Evolutionary conservation across 2,113 vertebrate genomes (phyloP), one percentile per base, ranked within the genome.

Genomic region (Plecotus auritus): DNA sequence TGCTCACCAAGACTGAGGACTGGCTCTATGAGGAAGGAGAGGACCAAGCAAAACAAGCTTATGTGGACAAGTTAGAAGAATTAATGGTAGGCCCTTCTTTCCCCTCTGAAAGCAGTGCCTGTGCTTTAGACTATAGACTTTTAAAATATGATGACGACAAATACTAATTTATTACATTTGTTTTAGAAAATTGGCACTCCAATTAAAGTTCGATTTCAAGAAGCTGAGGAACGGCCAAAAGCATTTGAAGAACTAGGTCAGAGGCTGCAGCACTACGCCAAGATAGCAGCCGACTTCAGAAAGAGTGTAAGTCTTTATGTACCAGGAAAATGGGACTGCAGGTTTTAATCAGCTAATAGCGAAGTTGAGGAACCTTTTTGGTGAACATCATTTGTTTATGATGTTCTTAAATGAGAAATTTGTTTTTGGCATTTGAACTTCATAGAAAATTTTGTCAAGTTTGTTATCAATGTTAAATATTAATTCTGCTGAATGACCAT

Each of bases 1-100:
- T 99, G 22, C 97, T 99, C 45, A 98, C 98, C 4, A 97, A 98
- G 93, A 98, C 98, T 37, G 98, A 99, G 97, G 98, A 98, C 92
- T 99, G 98, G 99, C 97, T 99, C 1, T 99, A 99, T 88, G 98
- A 99, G 88, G 98, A 99, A 83, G 98, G 98, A 35, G 98, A 98
- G 84, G 99, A 99, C 92, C 98, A 99, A 96, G 97, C 98, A 6
- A 99, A 98, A 66, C 98, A 98, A 70, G 98, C 98, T 4, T 99
- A 99, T 0, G 88, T 99, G 47, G 98, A 98, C 86, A 99, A 99
- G 93, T 64, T 99, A 67, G 98, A 97, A 54, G 97, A 99, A 80
- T 96, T 99, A 56, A 98, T 98, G 97, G 99, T 99, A 98, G 90
- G 98, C 56, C 9, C 54, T 81, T 45, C 12, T 93, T 26, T 5